Conservation (phyloP, 2,113 vertebrate species). For the Oncorhynchus kisutch region DNA sequence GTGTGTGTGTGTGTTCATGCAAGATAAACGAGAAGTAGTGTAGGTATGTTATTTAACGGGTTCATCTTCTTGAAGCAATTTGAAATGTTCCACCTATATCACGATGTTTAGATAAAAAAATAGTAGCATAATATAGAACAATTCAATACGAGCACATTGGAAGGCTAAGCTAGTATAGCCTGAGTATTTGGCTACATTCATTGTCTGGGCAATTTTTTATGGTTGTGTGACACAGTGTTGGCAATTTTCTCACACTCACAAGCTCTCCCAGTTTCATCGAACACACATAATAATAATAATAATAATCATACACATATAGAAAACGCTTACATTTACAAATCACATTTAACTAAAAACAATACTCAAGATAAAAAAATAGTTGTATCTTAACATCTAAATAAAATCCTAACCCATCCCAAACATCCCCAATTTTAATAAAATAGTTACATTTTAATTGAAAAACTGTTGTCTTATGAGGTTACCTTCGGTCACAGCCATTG, state of each 20-base stretch:
- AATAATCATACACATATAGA: constrained; percentile 41
- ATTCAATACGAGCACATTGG: constrained; percentile 71
- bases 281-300: constrained; percentile 43
- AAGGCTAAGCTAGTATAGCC: constrained; percentile 65
- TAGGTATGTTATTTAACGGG: constrained; percentile 28
- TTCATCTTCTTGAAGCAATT: not conserved
- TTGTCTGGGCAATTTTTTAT: constrained; percentile 63
- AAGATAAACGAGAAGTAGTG: constrained; percentile 36
- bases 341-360: constrained; percentile 54
- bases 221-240: constrained; percentile 70
- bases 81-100: constrained; percentile 45
- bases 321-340: constrained; percentile 55
- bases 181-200: constrained; percentile 75
- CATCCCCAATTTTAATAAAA: constrained; percentile 58
- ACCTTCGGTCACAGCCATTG: constrained; percentile 45
- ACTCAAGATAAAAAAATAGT: constrained; percentile 71
- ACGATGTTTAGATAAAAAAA: constrained; percentile 71
- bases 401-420: constrained; percentile 34
- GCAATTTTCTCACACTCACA: constrained; percentile 55
- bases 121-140: constrained; percentile 73
- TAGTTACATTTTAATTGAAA: constrained; percentile 60
- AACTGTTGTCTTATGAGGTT: constrained; percentile 59
- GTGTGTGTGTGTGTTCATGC: constrained; percentile 12
- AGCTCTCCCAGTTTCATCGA: constrained; percentile 29
- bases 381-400: constrained; percentile 60